Evolutionary conservation across 2,113 vertebrate genomes (phyloP).

Genomic region (Sander lucioperca): DNA sequence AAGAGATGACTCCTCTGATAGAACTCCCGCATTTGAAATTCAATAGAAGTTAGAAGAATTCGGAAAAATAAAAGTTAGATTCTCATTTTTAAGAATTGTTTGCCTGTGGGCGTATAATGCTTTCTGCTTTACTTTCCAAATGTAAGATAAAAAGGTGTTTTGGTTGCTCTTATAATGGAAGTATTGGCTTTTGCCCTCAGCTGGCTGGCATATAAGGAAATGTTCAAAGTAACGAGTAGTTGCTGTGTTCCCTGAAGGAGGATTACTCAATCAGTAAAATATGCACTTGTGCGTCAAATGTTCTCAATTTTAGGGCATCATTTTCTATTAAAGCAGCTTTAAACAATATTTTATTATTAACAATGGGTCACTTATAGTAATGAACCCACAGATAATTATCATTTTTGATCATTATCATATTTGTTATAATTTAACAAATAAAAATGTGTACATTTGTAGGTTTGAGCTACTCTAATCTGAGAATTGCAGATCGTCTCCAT

Average conservation of each 20-base stretch:
- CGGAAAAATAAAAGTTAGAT: neutral
- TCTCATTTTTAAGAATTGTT: too few relatives aligned
- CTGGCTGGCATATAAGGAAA: neutral
- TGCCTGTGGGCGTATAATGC: neutral
- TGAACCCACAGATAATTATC: too few relatives aligned
- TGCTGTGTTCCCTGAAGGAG: conserved; percentile 4
- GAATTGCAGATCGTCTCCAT: neutral
- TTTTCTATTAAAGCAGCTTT: neutral
- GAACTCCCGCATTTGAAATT: neutral
- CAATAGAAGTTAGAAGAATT: neutral
- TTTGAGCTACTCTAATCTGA: neutral
- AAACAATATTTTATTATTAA: neutral
- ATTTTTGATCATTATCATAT: too few relatives aligned
- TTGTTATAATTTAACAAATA: too few relatives aligned
- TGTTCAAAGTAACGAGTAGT: conserved; percentile 7
- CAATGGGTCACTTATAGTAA: neutral
- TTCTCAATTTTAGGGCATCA: neutral
- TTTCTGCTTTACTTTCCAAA: neutral
- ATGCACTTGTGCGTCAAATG: neutral
- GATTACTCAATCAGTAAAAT: neutral
- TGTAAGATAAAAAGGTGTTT: neutral
- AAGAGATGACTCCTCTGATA: neutral
- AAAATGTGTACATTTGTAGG: neutral
- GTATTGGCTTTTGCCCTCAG: neutral
- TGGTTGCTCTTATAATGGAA: neutral